Evolutionary conservation across 2,797 vertebrate genomes (phyloP).

Genomic region (Arrhamphus sclerolepis): DNA sequence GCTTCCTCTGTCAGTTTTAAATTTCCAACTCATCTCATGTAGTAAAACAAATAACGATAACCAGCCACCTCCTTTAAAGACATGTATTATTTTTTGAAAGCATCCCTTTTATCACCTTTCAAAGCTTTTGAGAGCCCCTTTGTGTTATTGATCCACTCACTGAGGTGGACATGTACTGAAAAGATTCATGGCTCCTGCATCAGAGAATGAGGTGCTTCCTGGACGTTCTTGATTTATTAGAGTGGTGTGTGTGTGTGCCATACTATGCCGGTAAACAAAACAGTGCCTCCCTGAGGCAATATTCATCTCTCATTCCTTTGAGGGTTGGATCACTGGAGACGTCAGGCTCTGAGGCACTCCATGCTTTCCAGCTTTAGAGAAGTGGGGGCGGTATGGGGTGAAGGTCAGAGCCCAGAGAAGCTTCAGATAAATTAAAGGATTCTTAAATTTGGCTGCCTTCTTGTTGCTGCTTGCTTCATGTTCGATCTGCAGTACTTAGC

Average conservation of each 20-base stretch:
- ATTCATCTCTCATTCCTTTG: slow-evolving; percentile 21
- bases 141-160: slow-evolving; percentile 56
- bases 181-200: slow-evolving; percentile 53
- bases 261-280: slow-evolving; percentile 29
- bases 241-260: slow-evolving; percentile 10
- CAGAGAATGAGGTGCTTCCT: slow-evolving; percentile 46
- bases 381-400: slow-evolving; percentile 29
- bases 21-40: slow-evolving; percentile 32
- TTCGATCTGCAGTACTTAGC: slow-evolving; percentile 27
- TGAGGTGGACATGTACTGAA: slow-evolving; percentile 45
- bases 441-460: slow-evolving; percentile 50
- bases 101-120: slow-evolving; percentile 42
- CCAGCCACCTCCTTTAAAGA: slow-evolving; percentile 22
- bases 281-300: slow-evolving; percentile 9
- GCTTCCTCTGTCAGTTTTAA: slow-evolving; percentile 29
- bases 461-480: slow-evolving; percentile 35
- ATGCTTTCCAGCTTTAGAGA: slow-evolving; percentile 16
- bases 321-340: slow-evolving; percentile 44
- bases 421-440: slow-evolving; percentile 40
- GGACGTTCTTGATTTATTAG: slow-evolving; percentile 67
- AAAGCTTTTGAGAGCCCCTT: slow-evolving; percentile 46
- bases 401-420: slow-evolving; percentile 21
- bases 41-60: slow-evolving; percentile 59
- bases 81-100: slow-evolving; percentile 45
- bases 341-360: slow-evolving; percentile 26